A percentile compares a stretch with the other conserved stretches of the same genome.
Conservation (phyloP, 1,140 invertebrate genomes). For the Tribolium castaneum region DNA sequence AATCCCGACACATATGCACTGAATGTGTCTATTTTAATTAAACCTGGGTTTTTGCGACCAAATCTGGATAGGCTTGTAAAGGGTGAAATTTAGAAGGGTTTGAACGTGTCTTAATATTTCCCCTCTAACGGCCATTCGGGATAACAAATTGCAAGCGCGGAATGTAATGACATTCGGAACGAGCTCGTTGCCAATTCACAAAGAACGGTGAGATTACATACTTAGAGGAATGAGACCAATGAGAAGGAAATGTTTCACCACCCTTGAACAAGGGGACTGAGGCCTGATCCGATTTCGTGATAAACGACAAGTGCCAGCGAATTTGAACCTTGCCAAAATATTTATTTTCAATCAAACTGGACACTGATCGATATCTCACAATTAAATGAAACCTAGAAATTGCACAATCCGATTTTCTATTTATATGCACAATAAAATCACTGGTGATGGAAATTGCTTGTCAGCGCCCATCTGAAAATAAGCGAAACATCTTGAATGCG, state of each 20-base stretch:
- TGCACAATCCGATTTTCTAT: not conserved
- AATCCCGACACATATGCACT: not conserved
- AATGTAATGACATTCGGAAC: conserved; percentile 17
- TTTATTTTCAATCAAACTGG: too few species aligned
- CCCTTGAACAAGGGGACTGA: not conserved
- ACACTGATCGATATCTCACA: too few species aligned
- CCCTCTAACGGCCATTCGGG: not conserved
- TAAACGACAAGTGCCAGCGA: not conserved
- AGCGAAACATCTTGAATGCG: not conserved
- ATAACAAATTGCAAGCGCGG: conserved; percentile 21
- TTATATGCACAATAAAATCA: not conserved
- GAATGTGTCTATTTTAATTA: not conserved
- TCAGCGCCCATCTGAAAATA: not conserved
- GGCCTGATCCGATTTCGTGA: not conserved
- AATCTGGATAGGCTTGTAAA: not conserved
- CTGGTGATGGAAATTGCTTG: not conserved
- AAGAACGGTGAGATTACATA: not conserved
- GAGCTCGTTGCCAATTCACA: conserved; percentile 26
- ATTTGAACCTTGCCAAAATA: too few species aligned
- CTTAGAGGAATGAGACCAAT: conserved; percentile 11
- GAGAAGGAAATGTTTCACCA: not conserved
- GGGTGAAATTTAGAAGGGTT: not conserved
- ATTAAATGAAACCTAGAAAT: too few species aligned
- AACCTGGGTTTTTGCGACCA: not conserved
- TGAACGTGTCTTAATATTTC: conserved; percentile 20